phyloP scores from a whole-genome alignment of 2,113 vertebrate genomes.

The Recurvirostra avosetta region DNA sequence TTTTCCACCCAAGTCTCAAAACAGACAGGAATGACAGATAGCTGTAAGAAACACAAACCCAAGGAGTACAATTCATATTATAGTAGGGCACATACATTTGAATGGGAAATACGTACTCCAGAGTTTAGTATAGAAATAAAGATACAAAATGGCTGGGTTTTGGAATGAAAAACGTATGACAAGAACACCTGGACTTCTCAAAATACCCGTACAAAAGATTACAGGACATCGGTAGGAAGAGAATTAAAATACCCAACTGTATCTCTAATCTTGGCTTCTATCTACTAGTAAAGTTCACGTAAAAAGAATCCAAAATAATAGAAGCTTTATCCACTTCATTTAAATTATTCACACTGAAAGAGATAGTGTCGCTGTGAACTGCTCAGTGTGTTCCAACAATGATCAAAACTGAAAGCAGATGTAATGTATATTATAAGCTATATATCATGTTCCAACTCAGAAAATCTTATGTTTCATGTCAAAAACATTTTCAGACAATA shows the following conservation, averaged over 20 bases:
- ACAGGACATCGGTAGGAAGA: not conserved
- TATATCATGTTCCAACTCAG: not conserved
- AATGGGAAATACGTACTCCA: not conserved
- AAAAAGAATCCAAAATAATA: not conserved
- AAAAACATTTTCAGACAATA: not conserved
- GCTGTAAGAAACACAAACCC: not conserved
- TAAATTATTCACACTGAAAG: not conserved
- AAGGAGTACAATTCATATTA: not conserved
- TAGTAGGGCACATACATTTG: fast-evolving
- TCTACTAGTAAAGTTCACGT: not conserved
- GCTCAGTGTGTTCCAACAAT: not conserved
- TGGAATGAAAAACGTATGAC: not conserved
- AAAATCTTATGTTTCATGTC: not conserved
- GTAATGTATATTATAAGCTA: not conserved
- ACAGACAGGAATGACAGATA: not conserved
- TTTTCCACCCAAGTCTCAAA: not conserved
- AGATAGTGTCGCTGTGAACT: not conserved
- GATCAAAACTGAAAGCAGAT: not conserved
- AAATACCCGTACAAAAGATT: not conserved
- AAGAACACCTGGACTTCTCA: not conserved
- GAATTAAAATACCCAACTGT: not conserved
- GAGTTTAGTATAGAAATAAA: not conserved
- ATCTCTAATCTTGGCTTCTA: not conserved
- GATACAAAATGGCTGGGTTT: not conserved
- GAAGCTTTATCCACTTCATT: not conserved